phyloP scores from a whole-genome alignment of 1,140 invertebrate species.

The Latrodectus geometricus region DNA sequence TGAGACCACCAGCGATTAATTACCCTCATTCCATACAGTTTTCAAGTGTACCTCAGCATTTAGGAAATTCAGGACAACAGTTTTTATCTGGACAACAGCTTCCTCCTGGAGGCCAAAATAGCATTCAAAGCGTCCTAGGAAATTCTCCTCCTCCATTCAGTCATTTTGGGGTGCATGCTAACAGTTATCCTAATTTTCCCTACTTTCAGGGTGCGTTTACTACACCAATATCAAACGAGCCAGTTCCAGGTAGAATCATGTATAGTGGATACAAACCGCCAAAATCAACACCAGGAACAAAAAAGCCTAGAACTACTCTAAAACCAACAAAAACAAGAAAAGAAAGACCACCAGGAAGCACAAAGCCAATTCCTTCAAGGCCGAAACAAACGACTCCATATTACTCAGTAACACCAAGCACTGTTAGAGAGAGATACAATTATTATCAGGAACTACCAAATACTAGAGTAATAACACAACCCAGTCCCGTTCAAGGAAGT shows the following conservation, averaged over 20 bases:
- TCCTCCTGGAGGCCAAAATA: conserved; percentile 2
- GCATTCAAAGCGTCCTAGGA: not conserved
- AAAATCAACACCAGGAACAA: conserved; percentile 30
- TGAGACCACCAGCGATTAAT: conserved; percentile 23
- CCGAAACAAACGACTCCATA: not conserved
- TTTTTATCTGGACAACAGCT: conserved; percentile 9
- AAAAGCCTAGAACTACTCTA: conserved; percentile 22
- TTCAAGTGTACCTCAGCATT: conserved; percentile 10
- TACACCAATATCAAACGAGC: conserved; percentile 34
- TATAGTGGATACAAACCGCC: conserved; percentile 54
- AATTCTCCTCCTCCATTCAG: not conserved
- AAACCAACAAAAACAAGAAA: not conserved
- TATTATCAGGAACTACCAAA: not conserved
- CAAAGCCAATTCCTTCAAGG: not conserved
- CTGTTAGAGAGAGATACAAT: not conserved
- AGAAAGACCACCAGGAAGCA: not conserved
- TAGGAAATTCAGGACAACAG: conserved; percentile 25
- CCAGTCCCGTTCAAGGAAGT: not conserved
- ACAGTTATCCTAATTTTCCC: conserved; percentile 41
- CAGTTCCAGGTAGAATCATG: conserved; percentile 38
- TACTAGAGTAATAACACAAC: not conserved
- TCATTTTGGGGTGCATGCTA: conserved; percentile 20
- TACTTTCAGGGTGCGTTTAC: no score
- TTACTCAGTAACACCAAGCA: not conserved
- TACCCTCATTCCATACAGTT: conserved; percentile 19